phyloP scores from a whole-genome alignment of 2,113 vertebrate species.

The Etheostoma spectabile region DNA sequence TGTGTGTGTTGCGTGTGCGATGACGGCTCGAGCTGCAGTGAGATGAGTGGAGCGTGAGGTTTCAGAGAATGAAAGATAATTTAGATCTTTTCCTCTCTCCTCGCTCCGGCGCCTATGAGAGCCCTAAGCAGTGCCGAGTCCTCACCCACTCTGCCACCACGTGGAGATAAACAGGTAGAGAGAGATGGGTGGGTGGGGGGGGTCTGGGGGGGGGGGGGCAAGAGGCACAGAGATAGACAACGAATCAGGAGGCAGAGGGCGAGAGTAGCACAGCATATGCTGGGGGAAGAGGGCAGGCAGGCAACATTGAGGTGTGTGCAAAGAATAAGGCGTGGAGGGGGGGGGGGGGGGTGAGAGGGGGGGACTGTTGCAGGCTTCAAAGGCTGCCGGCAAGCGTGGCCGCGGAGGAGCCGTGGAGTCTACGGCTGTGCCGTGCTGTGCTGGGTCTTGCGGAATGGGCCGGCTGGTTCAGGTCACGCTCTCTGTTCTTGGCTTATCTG shows the following conservation, averaged over 20 bases:
- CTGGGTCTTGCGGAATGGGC: conserved; percentile 57
- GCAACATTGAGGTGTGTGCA: too few relatives aligned
- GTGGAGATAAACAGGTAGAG: conserved; percentile 76
- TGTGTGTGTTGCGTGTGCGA: too few relatives aligned
- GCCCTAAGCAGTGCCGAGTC: conserved; percentile 76
- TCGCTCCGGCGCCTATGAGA: conserved; percentile 78
- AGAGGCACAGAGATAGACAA: conserved; percentile 56
- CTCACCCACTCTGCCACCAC: conserved; percentile 64
- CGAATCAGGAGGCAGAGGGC: conserved; percentile 35
- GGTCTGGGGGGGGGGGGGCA: too few relatives aligned
- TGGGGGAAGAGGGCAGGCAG: conserved; percentile 54
- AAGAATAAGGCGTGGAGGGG: too few relatives aligned
- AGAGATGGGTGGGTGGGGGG: too few relatives aligned
- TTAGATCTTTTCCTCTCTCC: conserved; percentile 79
- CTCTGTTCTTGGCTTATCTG: conserved; percentile 80
- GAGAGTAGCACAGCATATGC: conserved; percentile 62
- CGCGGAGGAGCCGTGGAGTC: conserved; percentile 75
- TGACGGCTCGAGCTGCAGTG: too few relatives aligned
- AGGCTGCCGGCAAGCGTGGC: conserved; percentile 67
- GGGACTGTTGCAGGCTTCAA: conserved; percentile 76
- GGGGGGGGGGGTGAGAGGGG: too few relatives aligned
- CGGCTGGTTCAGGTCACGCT: conserved; percentile 69
- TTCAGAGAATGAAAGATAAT: conserved; percentile 77
- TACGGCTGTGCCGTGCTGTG: conserved; percentile 53
- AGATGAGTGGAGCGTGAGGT: conserved; percentile 70